Base-by-base conservation (phyloP, 1,140 invertebrate genomes). In the Lethocerus indicus region DNA sequence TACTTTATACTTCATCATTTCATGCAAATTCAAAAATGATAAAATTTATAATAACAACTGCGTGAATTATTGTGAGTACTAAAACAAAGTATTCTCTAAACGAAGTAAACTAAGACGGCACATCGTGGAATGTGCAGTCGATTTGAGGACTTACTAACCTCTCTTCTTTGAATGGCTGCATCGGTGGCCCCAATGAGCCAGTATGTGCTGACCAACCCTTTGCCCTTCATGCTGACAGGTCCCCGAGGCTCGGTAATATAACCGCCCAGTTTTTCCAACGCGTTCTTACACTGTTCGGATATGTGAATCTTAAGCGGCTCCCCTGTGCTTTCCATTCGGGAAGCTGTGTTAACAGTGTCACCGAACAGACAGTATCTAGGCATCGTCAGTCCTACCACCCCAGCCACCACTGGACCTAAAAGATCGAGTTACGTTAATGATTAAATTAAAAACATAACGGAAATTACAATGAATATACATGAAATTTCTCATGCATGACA, bases 321-420 rank as follows among this genome's bases (percentile, higher is more conserved):
- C 1, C 88, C 88, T n/a, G 84, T 92, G 1, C 87, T 91, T 66
- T 96, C 90, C 83, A 96, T 93, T 29, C 91, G 70, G 3, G 88
- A 93, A 0, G 90, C 88, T 1, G 89, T 93, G 80, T 96, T 58
- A 73, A 92, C 83, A 0, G 91, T 92, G 61, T 95, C 91, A 0
- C 90, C 91, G 65, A 91, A 92, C 1, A 95, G 68, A 63, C 91
- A 95, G 64, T 94, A 96, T 26, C 92, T 70, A 0, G 92, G 92
- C 91, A 97, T 95, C 13, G 89, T 94, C n/a, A 93, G 67, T 2
- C 91, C 92, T 1, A 96, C 91, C 23, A 97, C 91, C 32, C 91
- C 92, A 0, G 90, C 89, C 6, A 89, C 88, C 21, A 92, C 88
- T 24, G 87, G 84, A 35, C 87, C 88, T 73, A 57, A 43, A 57